phyloP scores from a whole-genome alignment of 1,140 invertebrate species.

The Drosophila ambigua region DNA sequence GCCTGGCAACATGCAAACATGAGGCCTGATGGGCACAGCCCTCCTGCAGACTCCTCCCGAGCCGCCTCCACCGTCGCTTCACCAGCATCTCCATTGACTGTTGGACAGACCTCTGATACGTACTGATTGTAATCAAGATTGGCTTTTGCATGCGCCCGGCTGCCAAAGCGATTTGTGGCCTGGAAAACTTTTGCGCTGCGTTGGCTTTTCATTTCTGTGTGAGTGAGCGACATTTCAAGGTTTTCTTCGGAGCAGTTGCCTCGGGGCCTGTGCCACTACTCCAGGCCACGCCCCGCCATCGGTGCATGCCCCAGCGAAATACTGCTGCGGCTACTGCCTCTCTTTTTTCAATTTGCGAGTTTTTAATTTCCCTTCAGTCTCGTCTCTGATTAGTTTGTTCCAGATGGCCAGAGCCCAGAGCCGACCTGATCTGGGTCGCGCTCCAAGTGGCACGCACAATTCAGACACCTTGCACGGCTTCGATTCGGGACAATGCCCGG shows the following conservation, averaged over 20 bases:
- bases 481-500: conserved; percentile 37
- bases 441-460: conserved; percentile 19
- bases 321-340: conserved; percentile 11
- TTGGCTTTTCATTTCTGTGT: conserved; percentile 40
- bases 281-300: conserved; percentile 18
- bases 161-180: conserved; percentile 68
- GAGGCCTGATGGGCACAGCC: conserved; percentile 26
- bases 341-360: conserved; percentile 44
- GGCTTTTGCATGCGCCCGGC: conserved; percentile 67
- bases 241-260: conserved; percentile 23
- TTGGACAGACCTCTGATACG: conserved; percentile 39
- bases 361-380: conserved; percentile 58
- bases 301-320: neutral
- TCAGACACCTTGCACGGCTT: conserved; percentile 35
- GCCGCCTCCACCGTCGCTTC: neutral
- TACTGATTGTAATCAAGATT: conserved; percentile 76
- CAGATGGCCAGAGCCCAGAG: conserved; percentile 13
- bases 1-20: conserved; percentile 69
- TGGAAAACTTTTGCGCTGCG: conserved; percentile 60
- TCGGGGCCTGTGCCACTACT: conserved; percentile 6
- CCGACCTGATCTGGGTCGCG: conserved; percentile 16
- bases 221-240: conserved; percentile 64
- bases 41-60: neutral
- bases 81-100: conserved; percentile 25
- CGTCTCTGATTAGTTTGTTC: conserved; percentile 40